A percentile compares a stretch with the other conserved stretches of the same genome.
These are phyloP conservation scores for Hippolais icterina DNA, from an alignment of 2,113 vertebrate species.

Conservation along the genomic window DNA sequence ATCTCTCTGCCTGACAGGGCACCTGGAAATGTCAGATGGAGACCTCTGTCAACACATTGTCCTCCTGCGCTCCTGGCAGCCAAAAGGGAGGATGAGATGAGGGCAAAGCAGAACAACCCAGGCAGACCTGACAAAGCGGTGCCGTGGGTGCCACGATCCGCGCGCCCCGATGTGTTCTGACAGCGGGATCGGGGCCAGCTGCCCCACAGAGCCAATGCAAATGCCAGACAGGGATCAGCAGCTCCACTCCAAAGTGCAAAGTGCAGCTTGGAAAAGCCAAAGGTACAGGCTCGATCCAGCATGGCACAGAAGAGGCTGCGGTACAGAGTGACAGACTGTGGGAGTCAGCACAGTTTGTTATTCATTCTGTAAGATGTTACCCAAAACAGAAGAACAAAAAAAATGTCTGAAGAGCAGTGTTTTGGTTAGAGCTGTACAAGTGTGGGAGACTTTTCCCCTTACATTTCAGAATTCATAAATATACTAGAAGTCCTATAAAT, in stretches of 20 bases:
- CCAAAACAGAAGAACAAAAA: neutral
- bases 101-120: neutral
- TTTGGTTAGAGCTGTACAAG: neutral
- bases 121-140: neutral
- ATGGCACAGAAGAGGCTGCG: neutral
- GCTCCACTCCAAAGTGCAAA: neutral
- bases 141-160: accelerated
- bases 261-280: neutral
- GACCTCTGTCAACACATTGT: neutral
- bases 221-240: neutral
- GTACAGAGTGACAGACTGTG: neutral
- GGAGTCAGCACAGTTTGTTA: neutral
- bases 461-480: neutral
- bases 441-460: neutral
- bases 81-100: neutral
- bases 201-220: neutral
- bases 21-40: neutral
- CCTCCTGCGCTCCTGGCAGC: neutral
- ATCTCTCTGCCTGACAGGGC: neutral
- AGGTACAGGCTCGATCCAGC: neutral
- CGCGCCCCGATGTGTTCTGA: accelerated
- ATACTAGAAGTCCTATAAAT: neutral
- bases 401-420: neutral
- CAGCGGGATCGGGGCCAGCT: accelerated
- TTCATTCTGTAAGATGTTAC: neutral